Evolutionary conservation across 2,797 vertebrate genomes (phyloP).

Genomic region (Hapalemur alaotrensis): DNA sequence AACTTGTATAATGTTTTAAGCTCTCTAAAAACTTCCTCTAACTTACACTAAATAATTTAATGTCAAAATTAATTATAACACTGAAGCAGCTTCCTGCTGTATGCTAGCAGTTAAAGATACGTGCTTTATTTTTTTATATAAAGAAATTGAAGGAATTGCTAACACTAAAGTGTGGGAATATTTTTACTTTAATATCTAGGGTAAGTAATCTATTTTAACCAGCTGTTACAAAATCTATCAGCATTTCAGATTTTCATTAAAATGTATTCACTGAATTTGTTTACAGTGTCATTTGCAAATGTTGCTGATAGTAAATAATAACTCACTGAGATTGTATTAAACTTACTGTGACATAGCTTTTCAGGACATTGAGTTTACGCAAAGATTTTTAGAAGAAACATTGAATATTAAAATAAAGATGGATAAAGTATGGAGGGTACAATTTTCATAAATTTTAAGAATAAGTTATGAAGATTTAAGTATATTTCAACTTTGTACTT

Average conservation of each 20-base stretch:
- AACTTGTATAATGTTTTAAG: not conserved
- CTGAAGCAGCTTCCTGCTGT: not conserved
- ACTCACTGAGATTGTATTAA: not conserved
- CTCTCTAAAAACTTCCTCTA: not conserved
- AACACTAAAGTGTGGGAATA: not conserved
- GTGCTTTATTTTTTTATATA: not conserved
- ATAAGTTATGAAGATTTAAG: not conserved
- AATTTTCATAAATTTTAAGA: not conserved
- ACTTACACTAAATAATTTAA: not conserved
- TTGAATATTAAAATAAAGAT: not conserved
- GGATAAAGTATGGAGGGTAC: rapidly evolving
- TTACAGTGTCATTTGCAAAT: not conserved
- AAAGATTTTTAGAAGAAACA: not conserved
- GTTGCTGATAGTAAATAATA: not conserved
- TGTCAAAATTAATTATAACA: not conserved
- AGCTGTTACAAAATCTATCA: not conserved
- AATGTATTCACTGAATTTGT: not conserved
- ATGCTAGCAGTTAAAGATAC: not conserved
- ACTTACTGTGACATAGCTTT: not conserved
- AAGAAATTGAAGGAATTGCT: not conserved
- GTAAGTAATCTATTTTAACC: not conserved
- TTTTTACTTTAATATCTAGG: not conserved
- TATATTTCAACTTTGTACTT: not conserved
- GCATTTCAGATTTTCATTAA: not conserved
- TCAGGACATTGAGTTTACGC: not conserved